Evolutionary conservation across 2,113 vertebrate genomes (phyloP).

Genomic region (Narcine bancroftii): DNA sequence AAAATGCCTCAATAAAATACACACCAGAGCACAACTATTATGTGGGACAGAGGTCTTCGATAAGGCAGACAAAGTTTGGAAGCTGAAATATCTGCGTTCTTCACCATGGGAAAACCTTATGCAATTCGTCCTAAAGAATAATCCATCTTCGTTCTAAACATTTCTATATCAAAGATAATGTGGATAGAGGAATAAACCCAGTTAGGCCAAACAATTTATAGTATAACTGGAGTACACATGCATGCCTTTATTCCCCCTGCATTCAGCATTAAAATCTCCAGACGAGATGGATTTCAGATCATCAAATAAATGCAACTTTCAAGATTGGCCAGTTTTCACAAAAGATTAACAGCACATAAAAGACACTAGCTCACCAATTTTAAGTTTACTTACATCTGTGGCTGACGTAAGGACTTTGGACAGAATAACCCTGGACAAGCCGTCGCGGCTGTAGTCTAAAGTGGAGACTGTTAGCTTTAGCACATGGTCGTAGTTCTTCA

Average conservation of each 20-base stretch:
- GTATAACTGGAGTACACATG: not conserved
- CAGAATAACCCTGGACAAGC: constrained; percentile 88
- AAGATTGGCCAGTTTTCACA: not conserved
- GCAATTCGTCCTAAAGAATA: not conserved
- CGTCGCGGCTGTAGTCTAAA: constrained; percentile 93
- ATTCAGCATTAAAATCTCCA: not conserved
- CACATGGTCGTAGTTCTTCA: constrained; percentile 95
- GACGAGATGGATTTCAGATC: not conserved
- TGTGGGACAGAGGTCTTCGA: not conserved
- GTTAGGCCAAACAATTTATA: not conserved
- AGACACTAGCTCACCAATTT: not conserved
- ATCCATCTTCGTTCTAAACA: not conserved
- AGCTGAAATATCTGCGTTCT: not conserved
- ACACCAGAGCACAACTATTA: not conserved
- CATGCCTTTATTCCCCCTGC: not conserved
- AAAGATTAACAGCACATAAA: not conserved
- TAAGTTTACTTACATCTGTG: constrained; percentile 73
- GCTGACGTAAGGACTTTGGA: constrained; percentile 93
- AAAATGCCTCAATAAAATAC: too few relatives aligned
- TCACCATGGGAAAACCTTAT: not conserved
- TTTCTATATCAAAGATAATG: not conserved
- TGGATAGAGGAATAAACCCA: not conserved
- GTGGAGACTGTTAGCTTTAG: constrained; percentile 89
- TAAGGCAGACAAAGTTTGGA: not conserved
- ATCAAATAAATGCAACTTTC: not conserved